Conservation (phyloP, 2,797 vertebrate species). For the Champsocephalus gunnari region DNA sequence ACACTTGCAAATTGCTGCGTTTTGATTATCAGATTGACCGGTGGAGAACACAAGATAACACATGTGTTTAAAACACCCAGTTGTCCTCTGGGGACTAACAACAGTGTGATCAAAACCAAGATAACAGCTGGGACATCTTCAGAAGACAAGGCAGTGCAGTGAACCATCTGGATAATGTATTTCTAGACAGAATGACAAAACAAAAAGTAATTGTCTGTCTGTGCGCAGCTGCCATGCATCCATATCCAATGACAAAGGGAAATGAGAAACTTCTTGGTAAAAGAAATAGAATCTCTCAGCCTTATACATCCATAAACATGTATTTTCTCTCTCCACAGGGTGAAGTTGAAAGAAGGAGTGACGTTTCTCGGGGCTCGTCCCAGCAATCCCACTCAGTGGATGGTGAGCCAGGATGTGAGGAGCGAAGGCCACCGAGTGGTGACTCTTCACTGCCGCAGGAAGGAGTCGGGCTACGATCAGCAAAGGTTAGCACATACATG, state of each 20-base stretch:
- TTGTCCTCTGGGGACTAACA: constrained; percentile 38
- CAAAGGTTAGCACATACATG: constrained; percentile 85
- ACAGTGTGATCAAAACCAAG: constrained; percentile 39
- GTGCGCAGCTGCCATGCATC: constrained; percentile 39
- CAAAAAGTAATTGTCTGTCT: constrained; percentile 29
- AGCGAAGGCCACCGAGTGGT: constrained; percentile 90
- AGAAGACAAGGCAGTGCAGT: constrained; percentile 37
- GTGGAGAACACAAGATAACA: constrained; percentile 15
- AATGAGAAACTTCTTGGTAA: constrained; percentile 27
- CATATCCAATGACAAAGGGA: constrained; percentile 28
- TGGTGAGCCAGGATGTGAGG: constrained; percentile 91
- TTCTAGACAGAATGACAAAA: constrained; percentile 31
- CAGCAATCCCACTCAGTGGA: constrained; percentile 92
- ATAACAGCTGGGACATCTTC: constrained; percentile 62
- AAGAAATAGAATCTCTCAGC: constrained; percentile 8
- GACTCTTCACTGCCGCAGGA: constrained; percentile 90
- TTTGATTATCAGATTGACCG: constrained; percentile 39
- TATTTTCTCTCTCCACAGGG: constrained; percentile 80
- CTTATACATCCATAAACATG: neutral
- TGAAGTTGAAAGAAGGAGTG: constrained; percentile 95
- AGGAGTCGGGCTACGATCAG: constrained; percentile 82
- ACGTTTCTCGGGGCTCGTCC: constrained; percentile 89
- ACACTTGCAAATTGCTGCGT: neutral
- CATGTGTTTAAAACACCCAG: constrained; percentile 36
- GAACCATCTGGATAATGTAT: constrained; percentile 62